phyloP scores from a whole-genome alignment of 2,797 vertebrate species.

The Garrulus glandarius region DNA sequence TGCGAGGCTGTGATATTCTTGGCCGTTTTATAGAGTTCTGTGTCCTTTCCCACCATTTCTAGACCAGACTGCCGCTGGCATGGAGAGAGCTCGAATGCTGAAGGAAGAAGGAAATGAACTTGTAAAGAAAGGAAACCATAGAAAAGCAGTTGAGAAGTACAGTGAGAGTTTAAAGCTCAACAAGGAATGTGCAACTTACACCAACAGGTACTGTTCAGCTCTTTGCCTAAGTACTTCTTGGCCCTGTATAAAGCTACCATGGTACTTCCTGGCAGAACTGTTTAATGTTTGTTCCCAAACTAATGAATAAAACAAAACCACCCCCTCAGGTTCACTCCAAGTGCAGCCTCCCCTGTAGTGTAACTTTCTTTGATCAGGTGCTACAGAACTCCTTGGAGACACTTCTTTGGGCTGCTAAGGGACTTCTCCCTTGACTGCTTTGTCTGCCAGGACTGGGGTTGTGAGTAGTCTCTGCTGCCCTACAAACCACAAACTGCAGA shows the following conservation, averaged over 20 bases:
- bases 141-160: constrained; percentile 90
- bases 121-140: constrained; percentile 89
- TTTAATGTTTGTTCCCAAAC: neutral
- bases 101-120: constrained; percentile 91
- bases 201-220: constrained; percentile 83
- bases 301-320: neutral
- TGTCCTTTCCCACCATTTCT: neutral
- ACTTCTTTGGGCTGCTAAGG: neutral
- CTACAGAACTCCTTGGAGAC: neutral
- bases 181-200: constrained; percentile 84
- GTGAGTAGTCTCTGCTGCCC: neutral
- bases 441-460: neutral
- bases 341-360: neutral
- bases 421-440: neutral
- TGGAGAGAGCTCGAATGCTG: constrained; percentile 78
- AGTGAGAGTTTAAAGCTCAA: constrained; percentile 84
- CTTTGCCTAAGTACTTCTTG: neutral
- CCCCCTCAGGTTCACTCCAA: neutral
- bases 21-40: neutral
- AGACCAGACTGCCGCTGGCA: constrained; percentile 73
- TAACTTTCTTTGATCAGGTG: neutral
- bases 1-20: neutral
- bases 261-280: neutral
- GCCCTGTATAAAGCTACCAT: neutral
- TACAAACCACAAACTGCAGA: neutral